These are phyloP conservation scores for Tupaia chinensis DNA, from an alignment of 2,113 vertebrate species.

Conservation along the genomic window DNA sequence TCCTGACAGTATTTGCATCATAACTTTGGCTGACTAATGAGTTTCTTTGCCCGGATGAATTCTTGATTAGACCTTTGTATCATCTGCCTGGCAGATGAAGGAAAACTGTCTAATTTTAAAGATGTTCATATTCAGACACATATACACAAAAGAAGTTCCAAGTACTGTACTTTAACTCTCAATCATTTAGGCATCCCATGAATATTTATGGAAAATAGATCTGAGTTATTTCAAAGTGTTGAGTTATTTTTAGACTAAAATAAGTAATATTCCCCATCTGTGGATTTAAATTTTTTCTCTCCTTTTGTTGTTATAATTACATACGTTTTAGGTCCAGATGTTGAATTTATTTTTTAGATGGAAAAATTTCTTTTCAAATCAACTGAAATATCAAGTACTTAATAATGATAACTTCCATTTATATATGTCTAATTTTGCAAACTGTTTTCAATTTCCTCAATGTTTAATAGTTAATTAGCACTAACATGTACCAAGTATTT, in stretches of 20 bases:
- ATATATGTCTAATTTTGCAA: conserved; percentile 42
- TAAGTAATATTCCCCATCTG: conserved; percentile 58
- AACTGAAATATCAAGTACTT: conserved; percentile 32
- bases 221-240: conserved; percentile 25
- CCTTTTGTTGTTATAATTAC: conserved; percentile 58
- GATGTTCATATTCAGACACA: conserved; percentile 70
- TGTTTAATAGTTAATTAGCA: conserved; percentile 35
- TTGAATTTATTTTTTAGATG: conserved; percentile 56
- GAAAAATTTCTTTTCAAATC: conserved; percentile 63
- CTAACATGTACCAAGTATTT: not conserved
- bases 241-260: conserved; percentile 71
- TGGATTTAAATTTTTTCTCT: not conserved
- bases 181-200: conserved; percentile 37
- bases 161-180: conserved; percentile 54
- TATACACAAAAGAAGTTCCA: conserved; percentile 71
- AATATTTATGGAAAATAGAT: conserved; percentile 52
- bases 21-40: conserved; percentile 60
- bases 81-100: conserved; percentile 72
- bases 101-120: conserved; percentile 81
- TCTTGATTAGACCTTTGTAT: conserved; percentile 84
- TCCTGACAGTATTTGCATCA: not conserved
- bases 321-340: conserved; percentile 63
- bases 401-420: conserved; percentile 44
- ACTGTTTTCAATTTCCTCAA: conserved; percentile 50
- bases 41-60: conserved; percentile 80